These are phyloP conservation scores for Julus scandinavius DNA, from an alignment of 2,888 invertebrate species.

Conservation along the genomic window DNA sequence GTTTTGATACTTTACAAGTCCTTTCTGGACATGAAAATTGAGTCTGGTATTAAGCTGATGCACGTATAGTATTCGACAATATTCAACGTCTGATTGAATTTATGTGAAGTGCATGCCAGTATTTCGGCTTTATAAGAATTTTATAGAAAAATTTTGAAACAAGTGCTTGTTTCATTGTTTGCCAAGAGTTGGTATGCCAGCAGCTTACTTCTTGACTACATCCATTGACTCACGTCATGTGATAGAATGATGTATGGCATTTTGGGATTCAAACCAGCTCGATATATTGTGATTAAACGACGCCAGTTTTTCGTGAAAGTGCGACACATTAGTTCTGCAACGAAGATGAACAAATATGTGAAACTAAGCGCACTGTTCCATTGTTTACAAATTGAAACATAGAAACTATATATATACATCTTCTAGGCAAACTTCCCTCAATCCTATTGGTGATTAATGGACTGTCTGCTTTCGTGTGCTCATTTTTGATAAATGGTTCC, in stretches of 20 bases:
- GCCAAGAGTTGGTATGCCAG: neutral
- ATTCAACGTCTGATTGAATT: no score
- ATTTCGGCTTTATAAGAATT: no score
- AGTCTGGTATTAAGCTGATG: no score
- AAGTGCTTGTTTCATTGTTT: neutral
- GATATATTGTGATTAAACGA: neutral
- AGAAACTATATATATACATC: neutral
- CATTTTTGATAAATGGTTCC: constrained; percentile 14
- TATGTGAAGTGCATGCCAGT: no score
- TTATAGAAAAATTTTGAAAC: no score
- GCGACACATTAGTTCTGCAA: constrained; percentile 9
- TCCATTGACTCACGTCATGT: neutral
- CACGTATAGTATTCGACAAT: no score
- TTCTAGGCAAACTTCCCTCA: neutral
- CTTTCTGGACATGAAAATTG: no score
- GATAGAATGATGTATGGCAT: neutral
- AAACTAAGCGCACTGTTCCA: neutral
- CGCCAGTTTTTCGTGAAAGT: constrained; percentile 6
- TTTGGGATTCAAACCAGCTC: constrained; percentile 9
- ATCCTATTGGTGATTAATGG: neutral
- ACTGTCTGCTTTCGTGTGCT: neutral
- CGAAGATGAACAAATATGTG: constrained; percentile 20
- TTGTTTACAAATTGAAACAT: constrained; percentile 31
- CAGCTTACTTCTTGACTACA: neutral
- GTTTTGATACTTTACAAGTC: no score